These are phyloP conservation scores for Antidorcas marsupialis DNA, from an alignment of 2,113 vertebrate species.

Conservation along the genomic window DNA sequence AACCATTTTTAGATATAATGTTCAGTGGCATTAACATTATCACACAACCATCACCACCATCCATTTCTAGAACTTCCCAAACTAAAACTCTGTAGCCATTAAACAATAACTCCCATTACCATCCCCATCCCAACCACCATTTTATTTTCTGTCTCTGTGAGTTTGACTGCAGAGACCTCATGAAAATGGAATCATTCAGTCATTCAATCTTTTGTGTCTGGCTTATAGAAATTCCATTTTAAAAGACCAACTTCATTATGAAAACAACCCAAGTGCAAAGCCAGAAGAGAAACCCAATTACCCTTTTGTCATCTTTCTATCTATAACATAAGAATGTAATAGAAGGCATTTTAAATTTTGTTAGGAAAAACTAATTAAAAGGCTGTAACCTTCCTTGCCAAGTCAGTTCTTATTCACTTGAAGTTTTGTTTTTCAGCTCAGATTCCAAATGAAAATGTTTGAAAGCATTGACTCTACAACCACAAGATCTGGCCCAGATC, in stretches of 20 bases:
- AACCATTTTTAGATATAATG: neutral
- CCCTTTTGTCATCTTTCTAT: neutral
- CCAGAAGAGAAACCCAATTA: neutral
- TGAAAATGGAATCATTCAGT: neutral
- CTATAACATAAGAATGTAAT: neutral
- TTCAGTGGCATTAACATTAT: neutral
- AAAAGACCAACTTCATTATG: slow-evolving; percentile 7
- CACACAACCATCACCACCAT: neutral
- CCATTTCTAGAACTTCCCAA: neutral
- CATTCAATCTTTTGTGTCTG: slow-evolving; percentile 14
- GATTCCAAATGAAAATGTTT: slow-evolving; percentile 83
- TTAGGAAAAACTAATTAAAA: neutral
- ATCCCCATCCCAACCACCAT: neutral
- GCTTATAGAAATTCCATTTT: neutral
- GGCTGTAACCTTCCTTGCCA: neutral
- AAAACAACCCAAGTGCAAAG: neutral
- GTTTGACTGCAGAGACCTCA: neutral
- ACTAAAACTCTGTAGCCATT: neutral
- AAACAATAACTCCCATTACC: neutral
- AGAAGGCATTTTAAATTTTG: neutral
- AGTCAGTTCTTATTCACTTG: neutral
- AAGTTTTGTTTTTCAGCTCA: slow-evolving; percentile 44
- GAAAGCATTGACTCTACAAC: slow-evolving; percentile 83
- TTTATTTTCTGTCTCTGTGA: neutral
- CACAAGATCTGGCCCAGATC: slow-evolving; percentile 84